Percentiles rank a stretch among this genome's conserved stretches.
Conservation (phyloP, 2,797 vertebrate species). For the Crossoptilon crossoptilon region DNA sequence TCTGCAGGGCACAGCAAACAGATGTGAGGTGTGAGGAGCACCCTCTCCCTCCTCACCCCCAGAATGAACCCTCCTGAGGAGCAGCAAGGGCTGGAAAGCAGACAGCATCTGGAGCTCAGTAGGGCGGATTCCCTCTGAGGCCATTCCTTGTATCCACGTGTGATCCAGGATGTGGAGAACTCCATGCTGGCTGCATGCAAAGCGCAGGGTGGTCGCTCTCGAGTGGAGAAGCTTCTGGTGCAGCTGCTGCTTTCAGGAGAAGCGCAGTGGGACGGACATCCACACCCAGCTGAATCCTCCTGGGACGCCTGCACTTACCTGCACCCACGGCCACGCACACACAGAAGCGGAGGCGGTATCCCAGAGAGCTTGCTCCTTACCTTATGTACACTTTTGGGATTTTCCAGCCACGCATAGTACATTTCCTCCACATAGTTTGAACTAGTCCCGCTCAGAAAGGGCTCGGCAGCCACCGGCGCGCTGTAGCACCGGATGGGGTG, state of each 20-base stretch:
- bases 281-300: not conserved
- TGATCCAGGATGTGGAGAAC: not conserved
- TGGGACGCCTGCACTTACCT: conserved; percentile 67
- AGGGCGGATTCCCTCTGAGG: not conserved
- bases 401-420: conserved; percentile 95
- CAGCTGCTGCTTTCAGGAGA: not conserved
- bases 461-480: conserved; percentile 86
- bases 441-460: conserved; percentile 93
- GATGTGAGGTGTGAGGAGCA: not conserved
- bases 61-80: not conserved
- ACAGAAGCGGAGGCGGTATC: not conserved
- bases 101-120: not conserved
- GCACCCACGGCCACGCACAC: not conserved
- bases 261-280: not conserved
- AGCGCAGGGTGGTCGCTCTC: not conserved
- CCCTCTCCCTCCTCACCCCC: not conserved
- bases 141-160: not conserved
- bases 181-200: not conserved
- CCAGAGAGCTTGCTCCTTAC: conserved; percentile 78
- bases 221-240: not conserved
- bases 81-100: not conserved
- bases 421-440: conserved; percentile 97
- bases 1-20: not conserved
- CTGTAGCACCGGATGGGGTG: conserved; percentile 82
- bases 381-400: conserved; percentile 96